A percentile compares a stretch with the other conserved stretches of the same genome.
These are phyloP conservation scores for Rosalia funebris DNA, from an alignment of 2,888 invertebrate species.

Conservation along the genomic window DNA sequence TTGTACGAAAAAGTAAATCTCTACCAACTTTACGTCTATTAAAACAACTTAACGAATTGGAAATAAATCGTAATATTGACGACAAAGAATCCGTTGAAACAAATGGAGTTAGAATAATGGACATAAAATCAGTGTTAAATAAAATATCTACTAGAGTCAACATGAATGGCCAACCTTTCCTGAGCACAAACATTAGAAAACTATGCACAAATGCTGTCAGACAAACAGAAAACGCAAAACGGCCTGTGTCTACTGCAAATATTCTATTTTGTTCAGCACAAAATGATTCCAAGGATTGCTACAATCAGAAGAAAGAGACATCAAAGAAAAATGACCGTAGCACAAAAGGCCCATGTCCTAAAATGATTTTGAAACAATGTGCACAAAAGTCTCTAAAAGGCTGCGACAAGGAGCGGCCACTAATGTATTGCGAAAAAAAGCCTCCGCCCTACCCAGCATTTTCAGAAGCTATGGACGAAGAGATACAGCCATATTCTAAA, in stretches of 20 bases:
- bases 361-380: neutral
- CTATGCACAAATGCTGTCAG: neutral
- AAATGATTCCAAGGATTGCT: neutral
- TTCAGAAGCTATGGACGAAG: slow-evolving; percentile 42
- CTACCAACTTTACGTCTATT: slow-evolving; percentile 6
- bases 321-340: neutral
- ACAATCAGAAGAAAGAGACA: neutral
- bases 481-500: slow-evolving; percentile 30
- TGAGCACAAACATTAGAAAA: neutral
- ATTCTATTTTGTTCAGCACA: neutral
- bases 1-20: neutral
- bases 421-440: slow-evolving; percentile 47
- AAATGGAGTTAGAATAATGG: neutral
- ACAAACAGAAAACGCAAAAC: neutral
- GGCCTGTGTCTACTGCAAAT: neutral
- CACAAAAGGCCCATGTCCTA: neutral
- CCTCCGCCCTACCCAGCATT: slow-evolving; percentile 50
- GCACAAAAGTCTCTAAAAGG: neutral
- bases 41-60: slow-evolving; percentile 3
- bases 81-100: neutral
- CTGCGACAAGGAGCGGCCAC: slow-evolving; percentile 20
- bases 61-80: neutral
- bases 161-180: neutral
- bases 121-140: neutral
- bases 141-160: neutral